Base-by-base conservation (phyloP, 2,888 invertebrate genomes). In the Aradus depressus region DNA sequence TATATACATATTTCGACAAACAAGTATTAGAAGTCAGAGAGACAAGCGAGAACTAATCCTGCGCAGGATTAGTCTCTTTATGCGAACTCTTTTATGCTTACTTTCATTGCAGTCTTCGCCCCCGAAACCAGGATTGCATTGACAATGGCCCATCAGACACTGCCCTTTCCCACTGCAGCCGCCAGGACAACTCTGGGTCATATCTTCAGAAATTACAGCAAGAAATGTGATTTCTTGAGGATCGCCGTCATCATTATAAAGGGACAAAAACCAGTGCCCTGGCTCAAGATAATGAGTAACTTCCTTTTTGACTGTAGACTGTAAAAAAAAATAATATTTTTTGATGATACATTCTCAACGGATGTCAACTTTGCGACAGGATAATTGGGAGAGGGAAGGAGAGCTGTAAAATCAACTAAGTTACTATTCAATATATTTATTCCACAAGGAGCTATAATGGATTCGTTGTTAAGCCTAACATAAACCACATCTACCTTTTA, bases 121-220 rank as follows among this genome's bases (percentile, higher is more conserved):
- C 45, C 90, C 90, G 68, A 91, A 97, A 12, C 97, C 97, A 45
- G 93, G 85, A 67, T 89, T 92, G 67, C 97, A 98, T 63, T 89
- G 87, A 66, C 97, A 98, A 65, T 89, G 88, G 2, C 95, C 93
- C 70, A 89, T 78, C 42, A 91, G 75, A 69, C 98, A 98, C 67
- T 93, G 89, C 14, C 98, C 98, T 71, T 95, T 93, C 12, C 91
- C 92, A 59, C 89, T 88, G 68, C 98, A 98, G 43, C 95, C 91
- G 63, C 89, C 90, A 6, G 92, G 92, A 69, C 97, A 97, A 67
- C 88, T 89, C 67, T 89, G 87, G 22, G 89, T 90, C 88, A 90
- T 89, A 65, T 90, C 90, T 65, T 88, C 88, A 44, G 89, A 88
- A 51, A 88, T 77, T 47, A 80, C 77, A 3, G 88, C 88, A 55